These are phyloP conservation scores for Xyrichtys novacula DNA, from an alignment of 2,797 vertebrate species.

Conservation along the genomic window DNA sequence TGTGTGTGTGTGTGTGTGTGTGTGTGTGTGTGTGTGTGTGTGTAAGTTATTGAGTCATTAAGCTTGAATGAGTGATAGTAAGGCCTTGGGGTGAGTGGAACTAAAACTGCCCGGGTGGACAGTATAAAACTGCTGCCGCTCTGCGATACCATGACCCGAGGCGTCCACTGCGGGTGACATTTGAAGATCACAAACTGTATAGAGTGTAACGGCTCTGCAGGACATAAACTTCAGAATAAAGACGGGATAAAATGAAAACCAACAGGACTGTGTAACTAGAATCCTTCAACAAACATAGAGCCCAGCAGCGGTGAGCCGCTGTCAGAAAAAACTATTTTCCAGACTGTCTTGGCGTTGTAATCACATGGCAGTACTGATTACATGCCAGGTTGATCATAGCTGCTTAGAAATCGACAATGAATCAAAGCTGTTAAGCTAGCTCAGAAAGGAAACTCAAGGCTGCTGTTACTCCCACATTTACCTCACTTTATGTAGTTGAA, in stretches of 20 bases:
- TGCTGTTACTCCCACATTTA: not conserved
- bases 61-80: conserved; percentile 56
- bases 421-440: not conserved
- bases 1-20: not conserved
- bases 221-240: not conserved
- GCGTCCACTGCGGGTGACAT: conserved; percentile 18
- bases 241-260: conserved; percentile 5
- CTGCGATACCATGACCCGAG: conserved; percentile 22
- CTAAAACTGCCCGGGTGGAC: conserved; percentile 47
- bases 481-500: not conserved
- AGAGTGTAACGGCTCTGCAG: conserved; percentile 3
- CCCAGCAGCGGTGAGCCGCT: too few relatives aligned
- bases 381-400: not conserved
- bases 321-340: not conserved
- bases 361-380: not conserved
- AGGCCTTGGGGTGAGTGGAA: conserved; percentile 45
- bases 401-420: not conserved
- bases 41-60: conserved; percentile 57
- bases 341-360: not conserved
- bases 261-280: not conserved
- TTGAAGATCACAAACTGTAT: conserved; percentile 18
- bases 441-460: not conserved
- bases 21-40: conserved; percentile 8
- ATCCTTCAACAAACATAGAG: not conserved
- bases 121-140: conserved; percentile 48